phyloP scores from a whole-genome alignment of 2,888 invertebrate genomes.

The Augiades crinisus region DNA sequence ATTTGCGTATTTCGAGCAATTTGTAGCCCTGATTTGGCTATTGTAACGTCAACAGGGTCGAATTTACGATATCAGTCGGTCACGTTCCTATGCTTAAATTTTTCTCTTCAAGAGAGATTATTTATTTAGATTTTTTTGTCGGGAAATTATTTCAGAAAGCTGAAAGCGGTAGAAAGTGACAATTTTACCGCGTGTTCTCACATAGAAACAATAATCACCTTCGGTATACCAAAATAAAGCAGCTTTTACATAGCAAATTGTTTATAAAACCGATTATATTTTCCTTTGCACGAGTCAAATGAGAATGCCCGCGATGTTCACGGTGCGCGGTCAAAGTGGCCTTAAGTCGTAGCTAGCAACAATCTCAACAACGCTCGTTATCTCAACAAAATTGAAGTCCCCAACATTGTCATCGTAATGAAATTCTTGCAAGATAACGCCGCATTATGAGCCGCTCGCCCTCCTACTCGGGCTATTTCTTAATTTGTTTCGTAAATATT shows the following conservation, averaged over 20 bases:
- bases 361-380: slow-evolving; percentile 68
- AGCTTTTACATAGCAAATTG: slow-evolving; percentile 6
- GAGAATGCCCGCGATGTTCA: slow-evolving; percentile 66
- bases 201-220: no score
- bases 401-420: slow-evolving; percentile 73
- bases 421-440: slow-evolving; percentile 62
- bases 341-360: slow-evolving; percentile 60
- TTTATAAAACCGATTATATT: slow-evolving; percentile 17
- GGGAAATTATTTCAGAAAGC: no score
- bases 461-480: slow-evolving; percentile 27
- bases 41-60: slow-evolving; percentile 30
- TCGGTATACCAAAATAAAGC: no score
- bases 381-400: slow-evolving; percentile 67
- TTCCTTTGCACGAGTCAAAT: slow-evolving; percentile 45
- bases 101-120: no score
- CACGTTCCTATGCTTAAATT: background rate
- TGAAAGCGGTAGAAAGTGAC: no score
- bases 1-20: slow-evolving; percentile 23
- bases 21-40: slow-evolving; percentile 22
- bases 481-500: slow-evolving; percentile 22
- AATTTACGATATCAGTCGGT: slow-evolving; percentile 13
- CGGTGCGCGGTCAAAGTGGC: slow-evolving; percentile 73
- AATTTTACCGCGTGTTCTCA: no score
- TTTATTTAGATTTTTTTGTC: no score
- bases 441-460: slow-evolving; percentile 32